Evolutionary conservation across 2,888 invertebrate genomes (phyloP).

Genomic region (Nephrotoma guestfalica): DNA sequence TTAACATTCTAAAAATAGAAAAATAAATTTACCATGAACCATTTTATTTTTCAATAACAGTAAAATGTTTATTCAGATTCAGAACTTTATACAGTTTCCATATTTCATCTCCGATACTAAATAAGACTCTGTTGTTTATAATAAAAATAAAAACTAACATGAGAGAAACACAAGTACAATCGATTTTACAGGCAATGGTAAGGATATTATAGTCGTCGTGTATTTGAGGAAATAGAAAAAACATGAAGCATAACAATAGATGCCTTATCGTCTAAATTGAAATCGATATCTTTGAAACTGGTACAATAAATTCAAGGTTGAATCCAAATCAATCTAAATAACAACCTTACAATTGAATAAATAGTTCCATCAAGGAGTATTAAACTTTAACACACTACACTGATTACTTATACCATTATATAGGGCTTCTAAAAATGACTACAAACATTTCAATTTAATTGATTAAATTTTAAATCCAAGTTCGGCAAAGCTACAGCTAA

Average conservation of each 20-base stretch:
- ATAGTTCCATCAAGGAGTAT: too few relatives aligned
- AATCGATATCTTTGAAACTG: not conserved
- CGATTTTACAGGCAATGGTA: not conserved
- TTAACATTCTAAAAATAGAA: too few relatives aligned
- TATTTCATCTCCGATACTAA: not conserved
- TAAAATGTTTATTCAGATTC: not conserved
- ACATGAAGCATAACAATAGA: not conserved
- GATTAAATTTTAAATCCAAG: too few relatives aligned
- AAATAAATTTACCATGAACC: too few relatives aligned
- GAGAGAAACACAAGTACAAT: not conserved
- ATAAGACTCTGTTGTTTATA: not conserved
- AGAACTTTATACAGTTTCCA: not conserved
- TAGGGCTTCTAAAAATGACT: too few relatives aligned
- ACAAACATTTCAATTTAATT: too few relatives aligned
- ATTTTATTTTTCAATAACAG: not conserved
- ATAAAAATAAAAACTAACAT: not conserved
- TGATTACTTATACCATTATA: too few relatives aligned
- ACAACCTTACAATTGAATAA: too few relatives aligned
- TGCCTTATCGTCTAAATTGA: not conserved
- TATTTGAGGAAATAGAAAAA: not conserved
- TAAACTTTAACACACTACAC: too few relatives aligned
- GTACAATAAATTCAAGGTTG: not conserved
- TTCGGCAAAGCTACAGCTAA: too few relatives aligned
- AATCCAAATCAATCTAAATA: too few relatives aligned
- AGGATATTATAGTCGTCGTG: not conserved